Conservation (phyloP, 2,797 vertebrate genomes). For the Eulemur rubriventer region DNA sequence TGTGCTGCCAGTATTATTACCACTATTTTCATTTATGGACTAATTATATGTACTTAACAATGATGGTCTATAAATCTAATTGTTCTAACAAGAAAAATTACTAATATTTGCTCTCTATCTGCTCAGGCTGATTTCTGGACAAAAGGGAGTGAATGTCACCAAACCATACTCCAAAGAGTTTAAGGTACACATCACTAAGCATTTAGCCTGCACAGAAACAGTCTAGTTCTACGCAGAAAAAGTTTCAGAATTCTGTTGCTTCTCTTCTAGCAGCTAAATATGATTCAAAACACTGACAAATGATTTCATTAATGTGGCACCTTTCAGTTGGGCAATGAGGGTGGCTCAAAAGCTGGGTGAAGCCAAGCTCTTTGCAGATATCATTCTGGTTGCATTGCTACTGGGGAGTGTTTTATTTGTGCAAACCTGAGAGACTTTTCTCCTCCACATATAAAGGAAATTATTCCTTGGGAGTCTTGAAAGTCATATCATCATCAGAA, state of each 20-base stretch:
- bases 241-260: conserved; percentile 65
- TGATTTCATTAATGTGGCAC: conserved; percentile 80
- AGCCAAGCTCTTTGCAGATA: conserved; percentile 73
- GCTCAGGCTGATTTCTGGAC: background rate
- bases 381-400: conserved; percentile 78
- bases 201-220: background rate
- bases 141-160: background rate
- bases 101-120: background rate
- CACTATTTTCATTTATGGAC: background rate
- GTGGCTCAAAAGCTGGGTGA: conserved; percentile 81
- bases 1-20: background rate
- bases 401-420: conserved; percentile 82
- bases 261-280: conserved; percentile 53
- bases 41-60: conserved; percentile 16
- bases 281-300: conserved; percentile 62
- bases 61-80: background rate
- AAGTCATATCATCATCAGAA: conserved; percentile 83
- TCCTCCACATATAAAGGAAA: conserved; percentile 81
- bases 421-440: conserved; percentile 81
- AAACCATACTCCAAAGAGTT: background rate
- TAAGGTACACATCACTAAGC: background rate
- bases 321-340: conserved; percentile 78
- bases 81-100: background rate
- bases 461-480: conserved; percentile 83
- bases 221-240: background rate